A percentile compares a stretch with the other conserved stretches of the same genome.
Evolutionary conservation across 2,797 vertebrate genomes (phyloP).

Genomic region (Ceryle rudis): DNA sequence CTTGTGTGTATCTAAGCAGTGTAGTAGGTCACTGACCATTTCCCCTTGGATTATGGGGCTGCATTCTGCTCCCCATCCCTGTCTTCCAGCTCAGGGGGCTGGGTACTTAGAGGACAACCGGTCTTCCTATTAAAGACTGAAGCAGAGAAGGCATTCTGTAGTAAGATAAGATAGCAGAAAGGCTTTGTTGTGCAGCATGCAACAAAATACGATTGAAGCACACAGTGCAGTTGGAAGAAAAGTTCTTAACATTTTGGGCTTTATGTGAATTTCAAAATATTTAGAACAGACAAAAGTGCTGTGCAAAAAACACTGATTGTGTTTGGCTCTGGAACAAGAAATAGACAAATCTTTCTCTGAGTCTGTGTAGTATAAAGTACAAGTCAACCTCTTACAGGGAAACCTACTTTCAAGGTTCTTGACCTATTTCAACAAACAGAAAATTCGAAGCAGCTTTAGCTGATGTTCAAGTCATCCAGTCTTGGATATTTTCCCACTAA

Average conservation of each 20-base stretch:
- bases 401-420: background rate
- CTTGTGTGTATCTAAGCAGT: no score
- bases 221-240: background rate
- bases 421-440: background rate
- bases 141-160: background rate
- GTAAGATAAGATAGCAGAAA: background rate
- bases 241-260: background rate
- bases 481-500: background rate
- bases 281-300: background rate
- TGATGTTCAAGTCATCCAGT: background rate
- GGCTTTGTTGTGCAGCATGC: background rate
- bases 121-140: no score
- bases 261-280: slow-evolving; percentile 1
- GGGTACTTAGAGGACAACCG: no score
- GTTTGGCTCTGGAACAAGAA: background rate
- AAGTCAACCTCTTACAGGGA: background rate
- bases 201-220: background rate
- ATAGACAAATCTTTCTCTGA: background rate
- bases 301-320: background rate
- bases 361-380: background rate
- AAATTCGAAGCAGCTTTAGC: background rate
- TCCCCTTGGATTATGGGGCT: no score
- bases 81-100: no score
- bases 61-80: no score
- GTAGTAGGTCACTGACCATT: no score